A percentile compares a stretch with the other conserved stretches of the same genome.
phyloP scores from a whole-genome alignment of 2,797 vertebrate species.

The Cygnus olor region DNA sequence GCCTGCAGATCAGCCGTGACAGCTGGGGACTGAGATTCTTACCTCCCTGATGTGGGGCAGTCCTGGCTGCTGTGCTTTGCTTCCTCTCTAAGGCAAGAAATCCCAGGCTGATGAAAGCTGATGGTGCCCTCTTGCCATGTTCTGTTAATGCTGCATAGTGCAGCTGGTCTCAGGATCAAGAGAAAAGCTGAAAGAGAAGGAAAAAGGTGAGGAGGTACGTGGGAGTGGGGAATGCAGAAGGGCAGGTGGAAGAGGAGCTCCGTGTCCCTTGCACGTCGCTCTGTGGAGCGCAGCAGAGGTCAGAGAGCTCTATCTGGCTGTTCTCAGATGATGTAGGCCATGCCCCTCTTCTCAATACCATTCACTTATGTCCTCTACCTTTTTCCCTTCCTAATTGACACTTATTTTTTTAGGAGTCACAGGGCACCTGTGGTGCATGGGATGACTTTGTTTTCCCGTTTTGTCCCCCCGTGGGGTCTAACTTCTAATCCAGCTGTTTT shows the following conservation, averaged over 20 bases:
- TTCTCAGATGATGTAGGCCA: not conserved
- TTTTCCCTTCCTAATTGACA: not conserved
- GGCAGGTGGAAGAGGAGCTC: not conserved
- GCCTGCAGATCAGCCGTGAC: not conserved
- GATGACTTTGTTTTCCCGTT: not conserved
- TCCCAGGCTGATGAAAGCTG: not conserved
- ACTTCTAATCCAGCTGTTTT: not conserved
- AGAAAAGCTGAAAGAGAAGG: not conserved
- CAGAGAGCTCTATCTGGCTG: not conserved
- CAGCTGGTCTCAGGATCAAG: not conserved
- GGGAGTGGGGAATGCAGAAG: not conserved
- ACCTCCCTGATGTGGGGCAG: not conserved
- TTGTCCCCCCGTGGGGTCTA: no score
- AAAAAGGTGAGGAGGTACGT: not conserved
- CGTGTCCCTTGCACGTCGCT: accelerated
- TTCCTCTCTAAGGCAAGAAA: not conserved
- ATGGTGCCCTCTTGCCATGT: not conserved
- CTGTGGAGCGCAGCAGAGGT: not conserved
- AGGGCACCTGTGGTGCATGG: not conserved
- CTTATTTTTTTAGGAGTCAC: not conserved
- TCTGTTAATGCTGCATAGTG: not conserved
- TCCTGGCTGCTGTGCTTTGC: not conserved
- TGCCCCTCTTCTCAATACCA: not conserved
- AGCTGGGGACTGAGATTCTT: not conserved
- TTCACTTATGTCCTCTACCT: not conserved